Conservation (phyloP, 2,888 invertebrate species). For the Ceramica pisi region DNA sequence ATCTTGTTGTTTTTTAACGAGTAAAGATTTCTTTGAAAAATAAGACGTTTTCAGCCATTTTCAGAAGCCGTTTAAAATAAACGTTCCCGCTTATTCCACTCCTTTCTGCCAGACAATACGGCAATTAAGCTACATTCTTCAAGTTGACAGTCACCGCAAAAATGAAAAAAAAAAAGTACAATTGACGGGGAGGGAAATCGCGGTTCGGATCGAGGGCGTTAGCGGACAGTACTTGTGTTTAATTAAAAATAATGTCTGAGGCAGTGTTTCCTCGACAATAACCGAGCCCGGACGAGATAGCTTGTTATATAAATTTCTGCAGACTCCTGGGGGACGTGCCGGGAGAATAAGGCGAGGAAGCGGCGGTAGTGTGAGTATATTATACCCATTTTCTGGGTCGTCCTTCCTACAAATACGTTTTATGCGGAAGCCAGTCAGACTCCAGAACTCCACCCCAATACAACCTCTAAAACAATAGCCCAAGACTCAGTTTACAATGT, state of each 20-base stretch:
- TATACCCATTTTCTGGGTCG: slow-evolving; percentile 91
- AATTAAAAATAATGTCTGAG: slow-evolving; percentile 90
- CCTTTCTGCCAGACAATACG: slow-evolving; percentile 63
- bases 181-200: slow-evolving; percentile 73
- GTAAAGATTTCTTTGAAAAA: background rate
- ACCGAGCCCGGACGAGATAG: slow-evolving; percentile 88
- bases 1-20: background rate
- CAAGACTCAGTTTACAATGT: slow-evolving; percentile 71
- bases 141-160: slow-evolving; percentile 63
- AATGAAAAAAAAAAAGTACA: slow-evolving; percentile 64
- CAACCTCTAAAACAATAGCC: slow-evolving; percentile 70
- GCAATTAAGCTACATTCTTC: slow-evolving; percentile 65
- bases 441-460: slow-evolving; percentile 67
- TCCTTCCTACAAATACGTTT: slow-evolving; percentile 91
- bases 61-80: slow-evolving; percentile 54
- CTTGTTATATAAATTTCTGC: slow-evolving; percentile 91
- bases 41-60: slow-evolving; percentile 13
- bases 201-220: slow-evolving; percentile 77
- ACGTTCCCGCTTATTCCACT: slow-evolving; percentile 57
- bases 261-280: slow-evolving; percentile 89
- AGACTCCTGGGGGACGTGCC: slow-evolving; percentile 88
- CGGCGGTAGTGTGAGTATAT: slow-evolving; percentile 90
- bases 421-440: slow-evolving; percentile 89
- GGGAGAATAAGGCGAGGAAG: slow-evolving; percentile 88
- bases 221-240: slow-evolving; percentile 85